Base-by-base conservation (phyloP, 1,140 invertebrate species). In the Danaus plexippus region DNA sequence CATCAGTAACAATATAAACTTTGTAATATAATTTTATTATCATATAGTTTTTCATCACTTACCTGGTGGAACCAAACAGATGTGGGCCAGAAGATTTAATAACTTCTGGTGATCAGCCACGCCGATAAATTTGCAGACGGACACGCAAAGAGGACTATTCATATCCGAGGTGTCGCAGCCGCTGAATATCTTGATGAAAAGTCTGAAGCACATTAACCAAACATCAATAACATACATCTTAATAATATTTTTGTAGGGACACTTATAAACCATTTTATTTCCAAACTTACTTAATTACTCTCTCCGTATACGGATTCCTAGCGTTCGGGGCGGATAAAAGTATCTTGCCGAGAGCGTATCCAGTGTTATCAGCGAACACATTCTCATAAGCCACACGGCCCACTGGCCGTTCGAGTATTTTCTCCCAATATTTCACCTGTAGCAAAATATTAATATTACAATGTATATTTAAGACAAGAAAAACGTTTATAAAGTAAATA, bases 351-450 rank as follows among this genome's bases (percentile, higher is more conserved):
- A 97, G 94, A 87, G 43, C 94, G 76, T 77, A 92, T 89, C 77
- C 89, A 78, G 75, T 89, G 55, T 88, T 80, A 1, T 90, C 89
- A 2, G 89, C 89, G 59, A 97, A 97, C 66, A 97, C 96, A 59
- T 91, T 88, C 57, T 94, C 92, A 64, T 97, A 90, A 0, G 96
- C 95, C 67, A 92, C 90, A 47, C 94, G 90, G 0, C 95, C 96
- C 0, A 92, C 88, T 10, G 92, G 88, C 61, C 93, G 93, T 32
- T 97, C 95, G 9, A 97, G 72, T 50, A 96, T 89, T 61, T 92
- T 91, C 80, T 96, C 95, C 90, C 96, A 94, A 69, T 95, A 96
- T 62, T 93, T 88, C 5, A 88, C 77, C 86, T 88, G 50, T 9
- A 67, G 60, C 49, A 55, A n/a, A 42, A 48, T 55, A 41, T 62